Percentiles rank a stretch among this genome's conserved stretches.
Evolutionary conservation across 2,113 vertebrate species (phyloP).

Genomic region (Cairina moschata): DNA sequence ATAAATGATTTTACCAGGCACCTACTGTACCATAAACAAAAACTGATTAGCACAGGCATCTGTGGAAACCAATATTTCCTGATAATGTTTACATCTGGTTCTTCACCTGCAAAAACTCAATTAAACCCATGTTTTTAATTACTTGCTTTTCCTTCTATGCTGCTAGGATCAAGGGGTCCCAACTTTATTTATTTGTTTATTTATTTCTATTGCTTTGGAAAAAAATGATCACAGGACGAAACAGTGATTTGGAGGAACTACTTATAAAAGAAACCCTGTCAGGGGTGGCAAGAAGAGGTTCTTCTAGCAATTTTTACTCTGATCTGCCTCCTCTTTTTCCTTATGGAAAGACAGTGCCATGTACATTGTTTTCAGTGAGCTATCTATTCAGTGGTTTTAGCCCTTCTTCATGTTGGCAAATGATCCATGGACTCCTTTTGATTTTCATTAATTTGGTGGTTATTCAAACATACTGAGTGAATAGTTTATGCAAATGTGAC

Average conservation of each 20-base stretch:
- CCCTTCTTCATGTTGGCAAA: slow-evolving; percentile 27
- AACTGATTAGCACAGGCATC: neutral
- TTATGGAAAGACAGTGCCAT: neutral
- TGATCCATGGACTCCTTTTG: slow-evolving; percentile 37
- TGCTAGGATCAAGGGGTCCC: neutral
- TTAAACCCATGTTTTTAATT: neutral
- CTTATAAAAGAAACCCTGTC: neutral
- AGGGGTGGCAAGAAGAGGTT: neutral
- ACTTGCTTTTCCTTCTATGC: neutral
- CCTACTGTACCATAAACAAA: neutral
- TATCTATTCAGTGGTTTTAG: neutral
- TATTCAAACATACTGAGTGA: slow-evolving; percentile 36
- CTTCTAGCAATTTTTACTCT: neutral
- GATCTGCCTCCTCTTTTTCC: neutral
- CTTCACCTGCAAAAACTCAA: neutral
- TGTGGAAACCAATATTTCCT: neutral
- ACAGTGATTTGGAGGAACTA: neutral
- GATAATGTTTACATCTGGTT: neutral
- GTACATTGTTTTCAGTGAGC: neutral
- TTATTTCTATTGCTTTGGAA: neutral
- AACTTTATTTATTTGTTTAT: no score
- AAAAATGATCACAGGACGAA: neutral
- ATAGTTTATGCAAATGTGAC: slow-evolving; percentile 61
- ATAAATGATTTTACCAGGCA: neutral
- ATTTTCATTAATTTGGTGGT: slow-evolving; percentile 50